Conservation (phyloP, 1,140 invertebrate species). For the Tribolium madens region DNA sequence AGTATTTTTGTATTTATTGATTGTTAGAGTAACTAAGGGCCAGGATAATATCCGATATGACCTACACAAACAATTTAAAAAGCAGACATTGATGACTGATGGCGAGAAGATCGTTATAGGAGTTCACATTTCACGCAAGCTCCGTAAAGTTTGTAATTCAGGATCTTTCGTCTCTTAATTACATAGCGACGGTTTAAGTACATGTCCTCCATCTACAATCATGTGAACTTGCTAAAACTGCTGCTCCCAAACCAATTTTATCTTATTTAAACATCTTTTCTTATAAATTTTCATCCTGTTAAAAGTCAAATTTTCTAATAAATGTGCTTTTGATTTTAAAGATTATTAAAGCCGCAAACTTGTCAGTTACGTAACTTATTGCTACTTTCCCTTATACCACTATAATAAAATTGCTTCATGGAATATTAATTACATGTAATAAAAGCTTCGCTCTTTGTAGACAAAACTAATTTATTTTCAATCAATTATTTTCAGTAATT, state of each 20-base stretch:
- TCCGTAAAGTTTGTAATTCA: conserved; percentile 37
- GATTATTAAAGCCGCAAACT: conserved; percentile 1
- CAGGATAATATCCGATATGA: conserved; percentile 11
- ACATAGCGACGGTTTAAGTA: conserved; percentile 30
- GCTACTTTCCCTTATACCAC: not conserved
- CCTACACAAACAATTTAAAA: conserved; percentile 33
- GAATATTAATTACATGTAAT: conserved; percentile 31
- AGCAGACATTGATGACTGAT: conserved; percentile 35
- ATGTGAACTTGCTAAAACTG: conserved; percentile 15
- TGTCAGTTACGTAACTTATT: conserved; percentile 18
- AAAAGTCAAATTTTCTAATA: not conserved
- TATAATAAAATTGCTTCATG: conserved; percentile 24
- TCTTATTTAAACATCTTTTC: not conserved
- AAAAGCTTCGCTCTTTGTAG: conserved; percentile 31
- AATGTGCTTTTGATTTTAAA: not conserved
- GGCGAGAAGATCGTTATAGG: conserved; percentile 30
- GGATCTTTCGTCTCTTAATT: conserved; percentile 25
- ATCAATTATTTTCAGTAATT: conserved; percentile 33
- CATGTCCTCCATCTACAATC: conserved; percentile 29
- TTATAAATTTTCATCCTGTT: not conserved
- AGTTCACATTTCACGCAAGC: conserved; percentile 38
- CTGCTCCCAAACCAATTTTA: not conserved
- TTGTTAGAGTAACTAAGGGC: not conserved
- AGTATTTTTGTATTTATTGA: conserved; percentile 14
- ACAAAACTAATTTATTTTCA: conserved; percentile 38